Evolutionary conservation across 2,113 vertebrate genomes (phyloP).

Genomic region (Nerophis lumbriciformis): DNA sequence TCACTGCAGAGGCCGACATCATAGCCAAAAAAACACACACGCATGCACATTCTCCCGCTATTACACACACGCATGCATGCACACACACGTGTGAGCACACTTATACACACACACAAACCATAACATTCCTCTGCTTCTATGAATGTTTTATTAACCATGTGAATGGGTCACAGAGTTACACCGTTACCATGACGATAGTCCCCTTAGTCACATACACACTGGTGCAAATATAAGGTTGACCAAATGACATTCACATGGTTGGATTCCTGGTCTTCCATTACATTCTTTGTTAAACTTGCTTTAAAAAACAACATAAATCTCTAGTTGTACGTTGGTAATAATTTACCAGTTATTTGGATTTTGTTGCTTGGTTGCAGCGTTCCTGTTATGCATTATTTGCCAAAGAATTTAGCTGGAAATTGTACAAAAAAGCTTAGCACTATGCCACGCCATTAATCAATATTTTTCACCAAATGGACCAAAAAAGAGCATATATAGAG

Average conservation of each 20-base stretch:
- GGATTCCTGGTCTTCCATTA: constrained; percentile 38
- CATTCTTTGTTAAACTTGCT: constrained; percentile 16
- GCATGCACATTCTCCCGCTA: constrained; percentile 8
- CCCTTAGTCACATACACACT: constrained; percentile 55
- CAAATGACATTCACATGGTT: constrained; percentile 29
- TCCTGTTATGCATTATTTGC: constrained; percentile 18
- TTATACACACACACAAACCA: constrained; percentile 57
- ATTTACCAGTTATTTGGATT: constrained; percentile 12
- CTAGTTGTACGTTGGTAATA: neutral
- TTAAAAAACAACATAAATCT: constrained; percentile 1
- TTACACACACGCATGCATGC: constrained; percentile 17
- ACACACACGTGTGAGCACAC: constrained; percentile 3
- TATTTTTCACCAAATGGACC: too few relatives aligned
- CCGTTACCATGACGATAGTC: constrained; percentile 57
- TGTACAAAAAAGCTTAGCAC: neutral
- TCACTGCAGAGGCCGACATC: constrained; percentile 76
- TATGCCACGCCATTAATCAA: neutral
- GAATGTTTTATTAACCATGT: constrained; percentile 79
- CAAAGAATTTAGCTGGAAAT: neutral
- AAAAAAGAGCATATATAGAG: too few relatives aligned
- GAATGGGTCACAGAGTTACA: constrained; percentile 74
- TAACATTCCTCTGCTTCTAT: constrained; percentile 76
- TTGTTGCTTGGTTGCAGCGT: constrained; percentile 39
- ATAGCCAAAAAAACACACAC: constrained; percentile 68
- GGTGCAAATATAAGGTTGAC: constrained; percentile 21